These are phyloP conservation scores for Sebastes taczanowskii DNA, from an alignment of 2,797 vertebrate genomes.

Conservation along the genomic window DNA sequence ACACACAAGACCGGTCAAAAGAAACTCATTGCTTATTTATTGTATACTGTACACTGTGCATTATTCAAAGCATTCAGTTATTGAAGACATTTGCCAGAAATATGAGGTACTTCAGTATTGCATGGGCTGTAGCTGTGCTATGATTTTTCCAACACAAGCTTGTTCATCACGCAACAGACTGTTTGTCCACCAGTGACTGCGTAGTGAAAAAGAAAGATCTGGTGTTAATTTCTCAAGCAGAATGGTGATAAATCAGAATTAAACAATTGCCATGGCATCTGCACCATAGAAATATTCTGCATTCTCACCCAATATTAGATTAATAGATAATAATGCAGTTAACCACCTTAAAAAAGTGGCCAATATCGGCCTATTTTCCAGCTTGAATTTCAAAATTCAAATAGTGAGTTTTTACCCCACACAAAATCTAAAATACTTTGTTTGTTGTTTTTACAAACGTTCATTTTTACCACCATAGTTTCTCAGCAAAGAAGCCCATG, in stretches of 20 bases:
- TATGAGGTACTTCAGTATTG: slow-evolving; percentile 26
- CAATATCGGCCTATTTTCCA: background rate
- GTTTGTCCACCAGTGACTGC: slow-evolving; percentile 23
- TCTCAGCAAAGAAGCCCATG: background rate
- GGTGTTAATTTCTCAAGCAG: background rate
- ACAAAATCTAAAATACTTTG: background rate
- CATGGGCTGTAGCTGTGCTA: slow-evolving; percentile 2
- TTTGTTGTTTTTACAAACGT: background rate
- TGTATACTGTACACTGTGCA: slow-evolving; percentile 39
- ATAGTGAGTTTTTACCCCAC: background rate
- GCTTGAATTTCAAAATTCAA: background rate
- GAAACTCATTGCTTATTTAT: slow-evolving; percentile 60
- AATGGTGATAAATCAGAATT: background rate
- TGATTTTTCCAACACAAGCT: slow-evolving; percentile 36
- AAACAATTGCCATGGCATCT: background rate
- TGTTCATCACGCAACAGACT: slow-evolving; percentile 31
- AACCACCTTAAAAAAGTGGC: background rate
- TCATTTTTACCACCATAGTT: background rate
- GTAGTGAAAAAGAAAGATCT: background rate
- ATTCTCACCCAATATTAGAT: background rate
- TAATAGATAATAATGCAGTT: background rate
- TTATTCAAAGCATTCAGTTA: slow-evolving; percentile 57
- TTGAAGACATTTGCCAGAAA: slow-evolving; percentile 40
- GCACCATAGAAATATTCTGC: background rate
- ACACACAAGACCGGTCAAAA: slow-evolving; percentile 23